phyloP scores from a whole-genome alignment of 2,888 invertebrate genomes.

The Eristalis tenax region DNA sequence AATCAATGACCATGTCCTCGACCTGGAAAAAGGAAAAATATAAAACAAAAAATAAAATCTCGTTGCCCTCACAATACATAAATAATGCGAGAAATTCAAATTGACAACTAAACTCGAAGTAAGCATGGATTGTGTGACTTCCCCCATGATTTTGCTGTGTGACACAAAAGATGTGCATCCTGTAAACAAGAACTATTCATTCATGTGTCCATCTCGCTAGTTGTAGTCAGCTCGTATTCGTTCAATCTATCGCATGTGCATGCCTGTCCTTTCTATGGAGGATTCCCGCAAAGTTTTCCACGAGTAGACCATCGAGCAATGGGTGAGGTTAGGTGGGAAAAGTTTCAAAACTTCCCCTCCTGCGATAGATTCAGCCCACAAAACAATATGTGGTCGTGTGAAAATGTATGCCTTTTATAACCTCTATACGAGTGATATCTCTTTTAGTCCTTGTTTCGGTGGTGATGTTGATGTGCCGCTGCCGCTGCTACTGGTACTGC shows the following conservation, averaged over 20 bases:
- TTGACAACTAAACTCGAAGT: slow-evolving; percentile 69
- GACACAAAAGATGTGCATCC: slow-evolving; percentile 68
- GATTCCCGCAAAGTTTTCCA: slow-evolving; percentile 36
- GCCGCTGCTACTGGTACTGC: slow-evolving; percentile 2
- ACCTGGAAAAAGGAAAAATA: slow-evolving; percentile 34
- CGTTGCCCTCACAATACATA: slow-evolving; percentile 43
- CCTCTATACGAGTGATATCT: slow-evolving; percentile 62
- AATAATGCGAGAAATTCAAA: slow-evolving; percentile 68
- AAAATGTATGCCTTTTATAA: slow-evolving; percentile 68
- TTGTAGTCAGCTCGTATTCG: background rate
- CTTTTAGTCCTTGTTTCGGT: slow-evolving; percentile 57
- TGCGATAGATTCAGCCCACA: slow-evolving; percentile 59
- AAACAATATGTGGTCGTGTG: slow-evolving; percentile 68
- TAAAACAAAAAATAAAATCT: slow-evolving; percentile 2
- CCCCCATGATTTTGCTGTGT: slow-evolving; percentile 50
- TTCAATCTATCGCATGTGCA: background rate
- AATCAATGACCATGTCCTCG: slow-evolving; percentile 69
- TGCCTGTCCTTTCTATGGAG: slow-evolving; percentile 16
- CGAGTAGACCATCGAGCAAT: slow-evolving; percentile 18
- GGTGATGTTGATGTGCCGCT: slow-evolving; percentile 33
- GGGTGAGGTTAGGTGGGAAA: slow-evolving; percentile 23
- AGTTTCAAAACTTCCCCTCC: slow-evolving; percentile 55
- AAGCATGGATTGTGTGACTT: slow-evolving; percentile 60
- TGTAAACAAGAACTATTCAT: slow-evolving; percentile 67
- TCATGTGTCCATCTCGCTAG: slow-evolving; percentile 61